Base-by-base conservation (phyloP, 2,113 vertebrate species). In the Sterrhoptilus dennistouni region DNA sequence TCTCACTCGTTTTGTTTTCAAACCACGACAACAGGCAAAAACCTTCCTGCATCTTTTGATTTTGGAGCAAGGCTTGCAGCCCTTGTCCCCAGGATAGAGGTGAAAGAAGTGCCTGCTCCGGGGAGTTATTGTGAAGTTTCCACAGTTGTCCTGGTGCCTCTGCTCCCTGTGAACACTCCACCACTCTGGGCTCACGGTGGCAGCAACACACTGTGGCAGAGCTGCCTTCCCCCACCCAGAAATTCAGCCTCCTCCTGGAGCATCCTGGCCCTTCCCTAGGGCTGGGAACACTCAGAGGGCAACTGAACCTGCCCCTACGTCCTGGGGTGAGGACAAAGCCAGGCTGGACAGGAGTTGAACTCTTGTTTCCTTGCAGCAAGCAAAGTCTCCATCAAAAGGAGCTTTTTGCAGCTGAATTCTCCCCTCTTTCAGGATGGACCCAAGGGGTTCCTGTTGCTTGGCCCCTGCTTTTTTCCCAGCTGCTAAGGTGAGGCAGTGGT, bases 151-250 rank as follows among this genome's bases (percentile, higher is more conserved):
- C 44, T 1, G 8, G 9, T 11, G 12, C 47, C 27, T 21, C 19
- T 29, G 19, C 7, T 61, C 35, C 66, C 24, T 18, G 40, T 5
- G 9, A 8, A 5, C 57, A 47, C 8, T 3, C 75, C 59, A 19
- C 42, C 17, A 1, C 33, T 61, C 60, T 13, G 70, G 75, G 69
- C 97, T 97, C 94, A 91, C 4, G 97, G 49, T 95, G 97, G 97
- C 96, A 96, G 94, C 88, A 91, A 19, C 1, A 91, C 10, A 56
- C 89, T 52, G 83, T 10, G 33, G 68, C 56, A 57, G 15, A 88
- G 72, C 17, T 31, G 40, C 11, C 38, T 90, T 56, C 52, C 25
- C 57, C 18, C 42, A 14, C 14, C 5, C 8, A 47, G 54, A 66
- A 68, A 70, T 61, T 24, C 78, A 35, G 10, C 27, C 6, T 84